Percentiles rank a stretch among this genome's conserved stretches.
These are phyloP conservation scores for Rhinoraja longicauda DNA, from an alignment of 2,797 vertebrate genomes.

Conservation along the genomic window DNA sequence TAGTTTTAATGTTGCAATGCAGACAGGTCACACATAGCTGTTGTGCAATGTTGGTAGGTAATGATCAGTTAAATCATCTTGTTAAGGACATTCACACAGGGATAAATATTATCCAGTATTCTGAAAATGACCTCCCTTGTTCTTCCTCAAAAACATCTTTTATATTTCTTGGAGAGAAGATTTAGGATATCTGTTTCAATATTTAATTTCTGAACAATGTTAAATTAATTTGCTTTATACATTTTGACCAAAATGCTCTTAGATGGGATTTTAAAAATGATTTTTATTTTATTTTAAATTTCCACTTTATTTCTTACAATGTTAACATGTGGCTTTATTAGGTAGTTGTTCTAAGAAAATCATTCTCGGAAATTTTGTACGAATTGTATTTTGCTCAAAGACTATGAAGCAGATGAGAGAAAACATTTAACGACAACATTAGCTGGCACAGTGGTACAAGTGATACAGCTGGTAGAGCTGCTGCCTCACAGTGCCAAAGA, in stretches of 20 bases:
- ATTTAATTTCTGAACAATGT: background rate
- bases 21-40: no score
- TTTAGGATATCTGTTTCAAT: background rate
- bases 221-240: background rate
- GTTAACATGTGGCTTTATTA: background rate
- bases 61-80: background rate
- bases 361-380: background rate
- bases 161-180: background rate
- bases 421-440: no score
- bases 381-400: background rate
- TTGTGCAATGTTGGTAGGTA: background rate
- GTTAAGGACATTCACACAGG: background rate
- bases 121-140: no score
- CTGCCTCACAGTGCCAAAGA: no score
- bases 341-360: background rate
- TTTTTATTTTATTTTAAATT: no score
- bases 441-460: no score
- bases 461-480: no score
- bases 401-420: background rate
- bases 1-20: background rate
- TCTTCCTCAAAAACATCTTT: background rate
- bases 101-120: background rate
- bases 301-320: no score
- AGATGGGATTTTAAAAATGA: background rate
- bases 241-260: background rate